Evolutionary conservation across 2,888 invertebrate species (phyloP).

Genomic region (Eudemis profundana): DNA sequence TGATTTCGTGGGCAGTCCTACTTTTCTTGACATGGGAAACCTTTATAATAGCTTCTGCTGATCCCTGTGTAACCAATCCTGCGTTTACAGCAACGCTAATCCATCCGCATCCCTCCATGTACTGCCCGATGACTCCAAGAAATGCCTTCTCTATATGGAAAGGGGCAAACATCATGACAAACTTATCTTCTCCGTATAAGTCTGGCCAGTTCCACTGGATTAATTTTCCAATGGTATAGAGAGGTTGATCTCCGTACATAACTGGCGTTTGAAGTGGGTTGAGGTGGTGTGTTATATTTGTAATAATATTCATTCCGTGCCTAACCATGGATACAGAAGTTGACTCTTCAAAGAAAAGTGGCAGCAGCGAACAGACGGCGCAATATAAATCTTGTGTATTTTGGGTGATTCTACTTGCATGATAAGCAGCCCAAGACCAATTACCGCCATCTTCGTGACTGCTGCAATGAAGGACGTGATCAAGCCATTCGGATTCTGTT

Average conservation of each 20-base stretch:
- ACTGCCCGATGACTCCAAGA: constrained; percentile 36
- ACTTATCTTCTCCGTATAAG: constrained; percentile 33
- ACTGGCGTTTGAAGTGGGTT: constrained; percentile 33
- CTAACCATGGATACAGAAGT: too few species aligned
- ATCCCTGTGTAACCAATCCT: constrained; percentile 27
- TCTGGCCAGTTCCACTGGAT: constrained; percentile 35
- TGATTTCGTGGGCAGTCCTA: constrained; percentile 35
- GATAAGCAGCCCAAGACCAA: too few species aligned
- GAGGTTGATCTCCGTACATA: constrained; percentile 36
- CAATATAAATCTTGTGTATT: too few species aligned
- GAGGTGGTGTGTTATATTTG: constrained; percentile 23
- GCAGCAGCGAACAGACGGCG: too few species aligned
- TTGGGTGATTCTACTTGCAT: too few species aligned
- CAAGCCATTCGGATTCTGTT: too few species aligned
- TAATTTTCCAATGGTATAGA: constrained; percentile 32
- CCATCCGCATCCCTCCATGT: constrained; percentile 30
- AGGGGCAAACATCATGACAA: constrained; percentile 38
- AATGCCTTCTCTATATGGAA: constrained; percentile 37
- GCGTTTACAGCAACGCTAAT: constrained; percentile 33
- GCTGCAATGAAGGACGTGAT: too few species aligned
- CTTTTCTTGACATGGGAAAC: constrained; percentile 34
- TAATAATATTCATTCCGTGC: neutral
- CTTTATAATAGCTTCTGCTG: constrained; percentile 28
- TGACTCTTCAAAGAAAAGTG: too few species aligned
- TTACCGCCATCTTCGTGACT: too few species aligned